Percentiles rank a stretch among this genome's conserved stretches.
phyloP scores from a whole-genome alignment of 2,797 vertebrate genomes.

The Periophthalmus magnuspinnatus region DNA sequence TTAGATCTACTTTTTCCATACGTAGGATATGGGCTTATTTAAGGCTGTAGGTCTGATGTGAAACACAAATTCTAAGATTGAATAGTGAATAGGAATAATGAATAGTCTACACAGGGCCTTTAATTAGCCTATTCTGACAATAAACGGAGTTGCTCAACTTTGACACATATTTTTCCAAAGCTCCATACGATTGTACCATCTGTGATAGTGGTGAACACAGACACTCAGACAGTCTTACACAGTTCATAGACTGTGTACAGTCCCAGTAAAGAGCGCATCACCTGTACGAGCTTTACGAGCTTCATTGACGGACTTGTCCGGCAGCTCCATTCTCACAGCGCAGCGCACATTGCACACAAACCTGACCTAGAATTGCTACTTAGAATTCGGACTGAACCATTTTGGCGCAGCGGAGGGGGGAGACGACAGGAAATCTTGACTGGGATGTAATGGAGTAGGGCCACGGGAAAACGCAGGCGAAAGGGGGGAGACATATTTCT shows the following conservation, averaged over 20 bases:
- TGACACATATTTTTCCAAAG: neutral
- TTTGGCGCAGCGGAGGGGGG: conserved; percentile 41
- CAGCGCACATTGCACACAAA: conserved; percentile 71
- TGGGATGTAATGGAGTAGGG: conserved; percentile 80
- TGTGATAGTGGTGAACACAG: neutral
- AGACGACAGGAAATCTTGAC: conserved; percentile 76
- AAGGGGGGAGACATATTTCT: conserved; percentile 71
- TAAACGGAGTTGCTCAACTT: conserved; percentile 3
- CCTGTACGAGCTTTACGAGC: conserved; percentile 18
- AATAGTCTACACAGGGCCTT: neutral
- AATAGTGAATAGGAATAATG: neutral
- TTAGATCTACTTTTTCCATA: neutral
- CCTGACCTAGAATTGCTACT: conserved; percentile 85
- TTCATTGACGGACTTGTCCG: conserved; percentile 35
- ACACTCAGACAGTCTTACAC: neutral
- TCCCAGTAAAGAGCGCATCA: neutral
- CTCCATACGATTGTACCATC: neutral
- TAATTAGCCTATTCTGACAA: neutral
- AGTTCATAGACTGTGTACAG: neutral
- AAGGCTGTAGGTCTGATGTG: neutral
- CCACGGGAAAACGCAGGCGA: conserved; percentile 74
- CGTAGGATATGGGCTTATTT: neutral
- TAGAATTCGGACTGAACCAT: conserved; percentile 82
- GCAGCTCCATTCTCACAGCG: conserved; percentile 71
- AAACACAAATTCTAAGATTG: neutral